Conservation (phyloP, 2,113 vertebrate genomes). For the Phalacrocorax pelagicus region DNA sequence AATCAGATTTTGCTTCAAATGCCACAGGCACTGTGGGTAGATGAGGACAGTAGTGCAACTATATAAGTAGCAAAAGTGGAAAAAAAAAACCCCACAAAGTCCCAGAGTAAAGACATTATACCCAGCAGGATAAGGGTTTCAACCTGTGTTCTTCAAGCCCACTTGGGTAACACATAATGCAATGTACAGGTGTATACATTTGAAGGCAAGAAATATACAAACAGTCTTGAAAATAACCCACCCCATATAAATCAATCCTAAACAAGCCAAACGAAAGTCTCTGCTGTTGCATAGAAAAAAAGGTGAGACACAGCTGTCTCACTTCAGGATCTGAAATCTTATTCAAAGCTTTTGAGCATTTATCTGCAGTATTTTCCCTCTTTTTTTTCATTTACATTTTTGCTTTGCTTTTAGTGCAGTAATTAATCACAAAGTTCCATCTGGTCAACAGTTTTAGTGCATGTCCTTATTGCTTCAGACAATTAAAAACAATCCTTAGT, state of each 20-base stretch:
- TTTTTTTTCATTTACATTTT: slow-evolving; percentile 15
- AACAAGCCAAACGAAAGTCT: not conserved
- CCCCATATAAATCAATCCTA: not conserved
- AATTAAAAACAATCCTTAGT: slow-evolving; percentile 58
- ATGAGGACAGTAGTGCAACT: not conserved
- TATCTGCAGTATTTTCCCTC: slow-evolving; percentile 21
- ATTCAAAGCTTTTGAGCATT: slow-evolving; percentile 21
- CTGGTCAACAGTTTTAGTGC: slow-evolving; percentile 60
- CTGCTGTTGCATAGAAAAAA: not conserved
- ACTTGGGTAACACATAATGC: not conserved
- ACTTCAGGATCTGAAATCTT: not conserved
- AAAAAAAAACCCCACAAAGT: not conserved
- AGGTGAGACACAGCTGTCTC: not conserved
- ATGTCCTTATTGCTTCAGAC: slow-evolving; percentile 48
- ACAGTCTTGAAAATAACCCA: not conserved
- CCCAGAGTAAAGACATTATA: not conserved
- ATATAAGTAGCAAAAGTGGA: not conserved
- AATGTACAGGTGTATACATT: not conserved
- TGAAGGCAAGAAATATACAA: not conserved
- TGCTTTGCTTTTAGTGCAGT: not conserved
- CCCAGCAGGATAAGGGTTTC: not conserved
- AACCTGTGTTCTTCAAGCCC: not conserved
- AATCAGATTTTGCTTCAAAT: not conserved
- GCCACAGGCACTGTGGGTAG: not conserved
- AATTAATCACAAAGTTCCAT: slow-evolving; percentile 67